Conservation (phyloP, 2,888 invertebrate species). For the Cheilosia pagana region DNA sequence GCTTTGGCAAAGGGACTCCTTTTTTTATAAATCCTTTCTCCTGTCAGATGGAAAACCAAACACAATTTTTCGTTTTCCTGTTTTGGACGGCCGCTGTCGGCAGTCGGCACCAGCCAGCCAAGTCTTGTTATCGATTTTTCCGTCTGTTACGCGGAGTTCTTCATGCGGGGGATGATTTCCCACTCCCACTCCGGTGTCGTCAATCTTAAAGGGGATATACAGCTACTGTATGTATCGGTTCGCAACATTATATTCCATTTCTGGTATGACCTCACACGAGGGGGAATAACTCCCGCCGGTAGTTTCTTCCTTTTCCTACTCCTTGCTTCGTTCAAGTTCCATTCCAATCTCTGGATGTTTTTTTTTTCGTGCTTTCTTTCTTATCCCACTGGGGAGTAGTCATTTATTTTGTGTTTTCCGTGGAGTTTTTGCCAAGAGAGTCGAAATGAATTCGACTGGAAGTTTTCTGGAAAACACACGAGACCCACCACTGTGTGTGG, state of each 20-base stretch:
- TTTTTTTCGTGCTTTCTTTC: not conserved
- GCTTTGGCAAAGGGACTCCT: conserved; percentile 1
- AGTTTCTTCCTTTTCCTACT: conserved; percentile 17
- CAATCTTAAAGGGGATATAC: conserved; percentile 54
- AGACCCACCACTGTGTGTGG: conserved; percentile 34
- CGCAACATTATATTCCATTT: conserved; percentile 9
- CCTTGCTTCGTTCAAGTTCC: not conserved
- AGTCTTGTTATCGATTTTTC: conserved; percentile 62
- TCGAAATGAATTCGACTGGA: conserved; percentile 65
- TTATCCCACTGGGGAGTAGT: conserved; percentile 3
- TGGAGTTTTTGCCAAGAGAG: conserved; percentile 31
- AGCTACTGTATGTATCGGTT: conserved; percentile 2
- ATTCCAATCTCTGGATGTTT: no score
- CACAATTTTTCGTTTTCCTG: conserved; percentile 42
- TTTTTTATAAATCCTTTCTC: not conserved
- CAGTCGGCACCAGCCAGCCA: no score
- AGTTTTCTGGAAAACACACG: conserved; percentile 36
- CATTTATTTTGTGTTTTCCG: conserved; percentile 21
- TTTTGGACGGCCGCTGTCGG: conserved; percentile 7
- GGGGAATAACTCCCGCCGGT: conserved; percentile 32
- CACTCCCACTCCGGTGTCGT: conserved; percentile 21
- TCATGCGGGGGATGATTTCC: conserved; percentile 35
- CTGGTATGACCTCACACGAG: conserved; percentile 12
- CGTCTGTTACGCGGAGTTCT: not conserved
- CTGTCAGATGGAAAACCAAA: conserved; percentile 12